These are phyloP conservation scores for Diarsia rubi DNA, from an alignment of 2,888 invertebrate species.

Conservation along the genomic window DNA sequence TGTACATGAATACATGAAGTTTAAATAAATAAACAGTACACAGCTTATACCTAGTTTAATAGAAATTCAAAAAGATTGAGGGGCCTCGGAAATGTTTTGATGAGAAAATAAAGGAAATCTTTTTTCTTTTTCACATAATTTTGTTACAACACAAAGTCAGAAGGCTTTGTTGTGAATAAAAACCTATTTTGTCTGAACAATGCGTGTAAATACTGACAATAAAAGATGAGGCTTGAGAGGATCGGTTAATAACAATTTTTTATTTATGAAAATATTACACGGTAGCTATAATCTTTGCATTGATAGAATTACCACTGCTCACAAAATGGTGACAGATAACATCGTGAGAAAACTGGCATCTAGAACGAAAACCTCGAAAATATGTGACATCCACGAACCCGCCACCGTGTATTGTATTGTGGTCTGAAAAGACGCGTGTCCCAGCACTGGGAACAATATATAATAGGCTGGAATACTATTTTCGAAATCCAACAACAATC, in stretches of 20 bases:
- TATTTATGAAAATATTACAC: conserved; percentile 19
- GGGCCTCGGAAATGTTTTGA: conserved; percentile 47
- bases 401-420: not conserved
- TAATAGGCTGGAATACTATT: not conserved
- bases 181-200: conserved; percentile 57
- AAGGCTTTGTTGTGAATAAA: conserved; percentile 60
- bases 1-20: no score
- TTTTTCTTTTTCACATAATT: conserved; percentile 65
- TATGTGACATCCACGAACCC: not conserved
- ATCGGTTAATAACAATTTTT: conserved; percentile 40
- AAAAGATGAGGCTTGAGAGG: conserved; percentile 33
- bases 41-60: conserved; percentile 3
- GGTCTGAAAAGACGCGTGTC: not conserved
- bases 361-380: not conserved
- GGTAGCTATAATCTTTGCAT: conserved; percentile 6
- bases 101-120: conserved; percentile 50
- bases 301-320: not conserved
- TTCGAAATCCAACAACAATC: conserved; percentile 2
- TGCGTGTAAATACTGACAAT: conserved; percentile 51
- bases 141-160: conserved; percentile 62
- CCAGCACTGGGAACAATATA: not conserved
- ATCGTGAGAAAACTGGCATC: not conserved
- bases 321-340: not conserved
- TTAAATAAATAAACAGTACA: conserved; percentile 32
- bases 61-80: conserved; percentile 41